Conservation (phyloP, 2,888 invertebrate genomes). For the Magallana nippona region DNA sequence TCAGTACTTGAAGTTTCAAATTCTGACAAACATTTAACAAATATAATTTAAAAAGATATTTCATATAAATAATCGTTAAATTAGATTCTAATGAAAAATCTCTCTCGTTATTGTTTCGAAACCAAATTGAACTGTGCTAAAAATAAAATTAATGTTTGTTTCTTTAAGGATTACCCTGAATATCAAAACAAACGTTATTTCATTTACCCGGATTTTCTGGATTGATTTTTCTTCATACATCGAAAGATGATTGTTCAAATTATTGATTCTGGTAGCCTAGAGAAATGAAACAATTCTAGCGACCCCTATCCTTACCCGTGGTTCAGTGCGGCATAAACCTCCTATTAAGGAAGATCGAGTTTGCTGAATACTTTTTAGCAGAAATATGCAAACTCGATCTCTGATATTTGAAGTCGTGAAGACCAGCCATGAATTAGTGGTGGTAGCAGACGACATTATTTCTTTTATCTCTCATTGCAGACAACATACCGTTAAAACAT, state of each 20-base stretch:
- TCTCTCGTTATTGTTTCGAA: no score
- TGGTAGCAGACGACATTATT: not conserved
- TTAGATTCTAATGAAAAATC: no score
- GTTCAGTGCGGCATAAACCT: not conserved
- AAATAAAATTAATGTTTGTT: not conserved
- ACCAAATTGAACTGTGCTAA: no score
- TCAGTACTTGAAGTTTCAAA: no score
- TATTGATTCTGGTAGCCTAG: slow-evolving; percentile 4
- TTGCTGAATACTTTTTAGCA: not conserved
- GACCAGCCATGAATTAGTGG: not conserved
- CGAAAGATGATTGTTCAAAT: slow-evolving; percentile 19
- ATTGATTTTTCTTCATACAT: slow-evolving; percentile 12
- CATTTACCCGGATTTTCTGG: not conserved
- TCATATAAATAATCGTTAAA: no score
- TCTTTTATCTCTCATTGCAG: not conserved
- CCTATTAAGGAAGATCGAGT: not conserved
- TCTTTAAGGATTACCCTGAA: slow-evolving; percentile 13
- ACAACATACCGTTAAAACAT: not conserved
- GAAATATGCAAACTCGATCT: not conserved
- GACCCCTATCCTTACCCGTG: not conserved
- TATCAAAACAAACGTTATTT: slow-evolving; percentile 22
- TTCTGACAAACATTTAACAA: no score
- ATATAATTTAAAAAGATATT: no score
- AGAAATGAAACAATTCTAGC: slow-evolving; percentile 27
- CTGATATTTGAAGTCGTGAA: not conserved